Evolutionary conservation across 2,797 vertebrate species (phyloP), one percentile per base, ranked within the genome.

Genomic region (Coregonus sp.): DNA sequence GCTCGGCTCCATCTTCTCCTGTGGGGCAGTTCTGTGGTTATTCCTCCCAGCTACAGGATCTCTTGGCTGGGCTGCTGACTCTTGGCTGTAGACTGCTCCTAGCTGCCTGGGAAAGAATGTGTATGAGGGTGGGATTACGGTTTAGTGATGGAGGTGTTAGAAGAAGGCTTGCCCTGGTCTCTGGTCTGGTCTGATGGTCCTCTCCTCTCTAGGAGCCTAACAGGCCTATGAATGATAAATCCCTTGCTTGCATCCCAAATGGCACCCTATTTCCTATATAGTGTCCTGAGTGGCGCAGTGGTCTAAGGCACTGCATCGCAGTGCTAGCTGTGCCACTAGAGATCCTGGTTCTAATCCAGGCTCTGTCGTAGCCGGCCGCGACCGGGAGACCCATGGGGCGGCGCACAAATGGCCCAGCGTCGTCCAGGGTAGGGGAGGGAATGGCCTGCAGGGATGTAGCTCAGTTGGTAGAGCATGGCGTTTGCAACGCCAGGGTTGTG

Each of bases 141-240:
- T 61, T 4, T 4, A 61, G 56, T 1, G 18, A 5, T 65, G 61
- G 80, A 79, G 75, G 78, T 79, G 73, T 80, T 76, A 31, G 73
- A 40, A 56, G 56, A 80, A 70, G 76, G 29, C 69, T 63, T 65
- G 54, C 29, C 54, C 65, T 52, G 77, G 25, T 72, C 40, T 72
- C 70, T 65, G 37, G 50, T 69, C 65, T 61, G 77, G 37, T 72
- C 54, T 47, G 68, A 68, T 63, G 75, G 70, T 72, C 73, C 47
- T 76, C 74, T 65, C 14, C 40, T 47, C 40, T 47, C 40, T 47
- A 47, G 40, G 40, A 47, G 9, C 40, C 40, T 47, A 47, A 12
- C 40, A 47, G 40, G 9, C 9, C 40, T 47, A 47, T 52, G 59
- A 63, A 72, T 63, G 63, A 80, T 80, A 77, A 80, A 79, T 72